Conservation (phyloP, 2,113 vertebrate genomes). For the Rynchops niger region DNA sequence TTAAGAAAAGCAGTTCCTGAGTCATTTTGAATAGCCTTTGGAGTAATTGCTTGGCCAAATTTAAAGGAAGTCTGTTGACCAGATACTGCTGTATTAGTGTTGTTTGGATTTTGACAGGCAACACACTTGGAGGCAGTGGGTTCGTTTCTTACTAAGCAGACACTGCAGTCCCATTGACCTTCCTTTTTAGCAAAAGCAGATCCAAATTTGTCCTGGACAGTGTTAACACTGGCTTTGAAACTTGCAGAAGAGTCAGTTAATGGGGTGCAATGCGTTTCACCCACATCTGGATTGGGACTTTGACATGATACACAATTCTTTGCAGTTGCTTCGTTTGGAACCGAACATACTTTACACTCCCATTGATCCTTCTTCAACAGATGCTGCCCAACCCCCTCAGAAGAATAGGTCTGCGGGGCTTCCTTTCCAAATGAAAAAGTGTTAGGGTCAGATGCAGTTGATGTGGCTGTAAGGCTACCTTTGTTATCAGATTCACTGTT, state of each 20-base stretch:
- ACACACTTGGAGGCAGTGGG: conserved; percentile 67
- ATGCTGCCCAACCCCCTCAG: conserved; percentile 72
- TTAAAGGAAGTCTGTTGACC: conserved; percentile 70
- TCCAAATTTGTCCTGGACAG: conserved; percentile 54
- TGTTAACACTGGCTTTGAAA: conserved; percentile 40
- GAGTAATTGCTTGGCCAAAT: conserved; percentile 69
- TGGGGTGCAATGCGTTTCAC: background rate
- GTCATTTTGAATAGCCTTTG: conserved; percentile 57
- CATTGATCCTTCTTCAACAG: conserved; percentile 82
- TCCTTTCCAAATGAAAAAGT: conserved; percentile 79
- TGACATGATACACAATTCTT: conserved; percentile 80
- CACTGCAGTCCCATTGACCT: conserved; percentile 84
- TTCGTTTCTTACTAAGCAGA: conserved; percentile 80
- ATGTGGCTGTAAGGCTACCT: background rate
- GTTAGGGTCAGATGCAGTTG: background rate
- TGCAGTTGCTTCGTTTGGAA: conserved; percentile 76
- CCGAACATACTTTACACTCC: conserved; percentile 81
- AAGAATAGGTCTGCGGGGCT: conserved; percentile 26
- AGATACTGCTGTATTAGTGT: background rate
- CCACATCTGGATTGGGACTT: conserved; percentile 42
- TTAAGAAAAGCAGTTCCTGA: conserved; percentile 55
- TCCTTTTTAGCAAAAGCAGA: conserved; percentile 79
- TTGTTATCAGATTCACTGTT: conserved; percentile 56
- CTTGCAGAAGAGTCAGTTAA: conserved; percentile 5
- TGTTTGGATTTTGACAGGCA: conserved; percentile 78